Base-by-base conservation (phyloP, 2,113 vertebrate species). In the Callochromis pleurospilus region DNA sequence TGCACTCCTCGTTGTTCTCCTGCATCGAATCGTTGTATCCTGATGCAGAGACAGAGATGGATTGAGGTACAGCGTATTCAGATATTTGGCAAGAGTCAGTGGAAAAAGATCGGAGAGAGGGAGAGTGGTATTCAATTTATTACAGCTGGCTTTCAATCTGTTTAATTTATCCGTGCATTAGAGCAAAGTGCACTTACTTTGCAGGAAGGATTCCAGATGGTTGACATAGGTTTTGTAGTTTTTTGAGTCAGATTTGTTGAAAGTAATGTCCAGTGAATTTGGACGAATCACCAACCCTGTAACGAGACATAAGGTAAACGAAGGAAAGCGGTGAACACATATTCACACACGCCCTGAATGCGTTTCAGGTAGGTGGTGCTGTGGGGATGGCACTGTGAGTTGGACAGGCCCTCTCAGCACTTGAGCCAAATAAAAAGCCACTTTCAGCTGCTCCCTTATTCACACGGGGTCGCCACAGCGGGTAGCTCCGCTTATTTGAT, bases 201-300 rank as follows among this genome's bases (percentile, higher is more conserved):
- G 88, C 91, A 99, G 96, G 95, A 98, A 98, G 15, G 54, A 77
- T 56, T 96, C 94, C 95, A 99, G 97, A 29, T 96, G 91, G 13
- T 92, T 33, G 86, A 97, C 92, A 15, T 98, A 98, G 8, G 81
- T 36, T 3, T 68, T 3, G 15, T 98, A 99, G 7, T 96, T 95
- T 0, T 33, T 5, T 11, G 94, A 84, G 1, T 98, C 94, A 38
- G 96, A 97, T 89, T 84, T 95, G 94, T 95, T 97, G 84, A 97
- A 97, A 14, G 81, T 68, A 90, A 98, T 97, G 80, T 98, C 98
- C 96, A 98, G 1, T 75, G 96, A 94, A 89, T 97, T 97, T 77
- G 98, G 98, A 84, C 96, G 97, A 94, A 99, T 98, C 95, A 96
- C 97, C 95, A 99, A 95, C 75, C 98, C 98, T 99, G 91, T 10